Base-by-base conservation (phyloP, 2,113 vertebrate genomes). In the Ptychochromis oligacanthus region DNA sequence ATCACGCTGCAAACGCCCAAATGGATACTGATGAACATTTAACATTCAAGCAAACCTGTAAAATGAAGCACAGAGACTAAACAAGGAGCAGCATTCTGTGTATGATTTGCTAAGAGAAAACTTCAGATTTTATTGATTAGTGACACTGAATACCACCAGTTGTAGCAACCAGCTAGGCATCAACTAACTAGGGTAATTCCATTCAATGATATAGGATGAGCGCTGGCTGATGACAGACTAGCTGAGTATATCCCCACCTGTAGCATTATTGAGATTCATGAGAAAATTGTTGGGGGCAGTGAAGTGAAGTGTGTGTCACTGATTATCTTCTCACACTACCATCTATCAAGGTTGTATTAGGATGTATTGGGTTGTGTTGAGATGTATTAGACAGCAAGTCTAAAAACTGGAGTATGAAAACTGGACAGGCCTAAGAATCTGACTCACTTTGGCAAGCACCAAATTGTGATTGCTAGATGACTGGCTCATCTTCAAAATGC, bases 241-340 rank as follows among this genome's bases (percentile, higher is more conserved):
- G 40, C 26, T 34, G 49, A 58, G 40, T 84, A 59, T 60, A 43
- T 17, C 62, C 13, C 38, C 62, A 86, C 57, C 34, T 72, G 38
- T 75, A 79, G 36, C 65, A 75, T 83, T 55, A 79, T 64, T 20
- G 74, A 83, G 80, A 87, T 86, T 89, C 79, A 93, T 91, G 89
- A 83, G 83, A 82, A 87, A 83, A 22, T 78, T 18, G 59, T 80
- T 77, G n/a, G 15, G 62, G 79, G 76, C 24, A 46, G 52, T 72
- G 46, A 77, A n/a, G n/a, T n/a, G n/a, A n/a, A n/a, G n/a, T n/a
- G n/a, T n/a, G n/a, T n/a, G n/a, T n/a, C 26, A 43, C 28, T 26
- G n/a, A 64, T 64, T 40, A 38, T 64, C 61, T 64, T 46, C n/a
- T 67, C 14, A 46, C n/a, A 43, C n/a, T 26, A 24, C 38, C 4